A percentile compares a stretch with the other conserved stretches of the same genome.
These are phyloP conservation scores for Anabacerthia variegaticeps DNA, from an alignment of 2,797 vertebrate species.

Conservation along the genomic window DNA sequence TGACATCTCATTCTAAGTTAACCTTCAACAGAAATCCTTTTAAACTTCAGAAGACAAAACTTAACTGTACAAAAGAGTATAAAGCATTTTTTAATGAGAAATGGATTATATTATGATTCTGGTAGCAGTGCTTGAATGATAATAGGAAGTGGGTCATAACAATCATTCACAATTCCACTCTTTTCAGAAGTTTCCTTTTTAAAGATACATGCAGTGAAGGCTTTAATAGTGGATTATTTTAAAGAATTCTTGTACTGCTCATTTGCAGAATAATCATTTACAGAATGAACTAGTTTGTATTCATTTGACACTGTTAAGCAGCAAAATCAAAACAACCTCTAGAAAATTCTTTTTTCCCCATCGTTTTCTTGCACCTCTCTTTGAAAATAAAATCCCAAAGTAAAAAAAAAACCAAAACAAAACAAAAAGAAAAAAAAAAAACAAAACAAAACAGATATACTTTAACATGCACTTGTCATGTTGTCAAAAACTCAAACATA, in stretches of 20 bases:
- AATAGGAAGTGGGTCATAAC: neutral
- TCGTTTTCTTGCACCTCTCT: neutral
- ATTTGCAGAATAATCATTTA: neutral
- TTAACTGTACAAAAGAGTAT: neutral
- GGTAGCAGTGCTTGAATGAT: neutral
- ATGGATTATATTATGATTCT: conserved; percentile 20
- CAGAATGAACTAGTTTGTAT: neutral
- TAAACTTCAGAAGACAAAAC: neutral
- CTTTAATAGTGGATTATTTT: conserved; percentile 7
- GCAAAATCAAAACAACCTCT: neutral
- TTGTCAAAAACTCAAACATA: neutral
- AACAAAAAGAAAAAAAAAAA: neutral
- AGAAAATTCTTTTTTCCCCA: neutral
- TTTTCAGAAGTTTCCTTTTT: neutral
- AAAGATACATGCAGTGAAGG: neutral
- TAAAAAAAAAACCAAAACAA: neutral
- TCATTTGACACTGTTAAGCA: neutral
- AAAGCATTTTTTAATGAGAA: conserved; percentile 26
- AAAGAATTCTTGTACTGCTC: neutral
- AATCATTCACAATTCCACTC: neutral
- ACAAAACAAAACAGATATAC: neutral
- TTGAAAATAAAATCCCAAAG: neutral
- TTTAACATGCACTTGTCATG: neutral
- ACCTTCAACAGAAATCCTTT: neutral
- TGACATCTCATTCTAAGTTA: neutral